phyloP scores from a whole-genome alignment of 2,888 invertebrate species.

The Caradrina kadenii region DNA sequence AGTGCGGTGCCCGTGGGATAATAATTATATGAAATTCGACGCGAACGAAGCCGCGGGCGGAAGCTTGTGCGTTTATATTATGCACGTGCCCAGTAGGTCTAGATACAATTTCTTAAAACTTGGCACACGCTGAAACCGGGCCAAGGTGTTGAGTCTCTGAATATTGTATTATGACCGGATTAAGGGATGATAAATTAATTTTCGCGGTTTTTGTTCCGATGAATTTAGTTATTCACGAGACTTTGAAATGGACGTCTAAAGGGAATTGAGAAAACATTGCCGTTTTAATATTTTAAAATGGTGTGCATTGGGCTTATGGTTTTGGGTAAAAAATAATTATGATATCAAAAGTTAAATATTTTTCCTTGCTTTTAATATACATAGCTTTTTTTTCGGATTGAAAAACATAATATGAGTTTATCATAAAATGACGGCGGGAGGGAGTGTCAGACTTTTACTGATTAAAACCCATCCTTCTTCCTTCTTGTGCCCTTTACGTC shows the following conservation, averaged over 20 bases:
- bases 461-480: too few species aligned
- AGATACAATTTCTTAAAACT: constrained; percentile 16
- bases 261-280: constrained; percentile 20
- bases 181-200: constrained; percentile 45
- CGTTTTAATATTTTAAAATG: constrained; percentile 34
- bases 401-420: too few species aligned
- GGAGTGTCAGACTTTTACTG: too few species aligned
- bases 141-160: constrained; percentile 36
- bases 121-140: background rate
- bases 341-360: background rate
- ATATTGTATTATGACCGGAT: constrained; percentile 43
- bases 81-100: too few species aligned
- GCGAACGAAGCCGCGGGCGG: too few species aligned
- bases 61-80: too few species aligned
- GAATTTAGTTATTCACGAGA: constrained; percentile 35
- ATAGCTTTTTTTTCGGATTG: too few species aligned
- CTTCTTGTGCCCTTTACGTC: too few species aligned
- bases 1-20: too few species aligned
- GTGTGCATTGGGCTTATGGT: background rate
- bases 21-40: too few species aligned
- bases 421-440: too few species aligned
- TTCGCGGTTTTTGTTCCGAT: constrained; percentile 5
- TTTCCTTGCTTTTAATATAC: too few species aligned
- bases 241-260: constrained; percentile 10
- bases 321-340: background rate